These are phyloP conservation scores for Drosophila pectinifera DNA, from an alignment of 1,140 invertebrate species.

Conservation along the genomic window DNA sequence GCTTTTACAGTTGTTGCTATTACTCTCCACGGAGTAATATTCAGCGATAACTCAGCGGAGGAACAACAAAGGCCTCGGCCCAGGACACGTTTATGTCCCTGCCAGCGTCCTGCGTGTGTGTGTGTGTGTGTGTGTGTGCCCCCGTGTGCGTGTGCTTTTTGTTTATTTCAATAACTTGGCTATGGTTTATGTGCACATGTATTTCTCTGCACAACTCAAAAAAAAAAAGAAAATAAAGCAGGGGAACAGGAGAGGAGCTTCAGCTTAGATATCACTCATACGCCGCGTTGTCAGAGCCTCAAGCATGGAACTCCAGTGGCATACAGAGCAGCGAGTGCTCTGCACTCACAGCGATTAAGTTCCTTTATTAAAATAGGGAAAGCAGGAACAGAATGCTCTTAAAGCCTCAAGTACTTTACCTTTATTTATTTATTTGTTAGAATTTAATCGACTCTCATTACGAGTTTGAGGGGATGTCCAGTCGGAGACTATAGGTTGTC, in stretches of 20 bases:
- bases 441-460: neutral
- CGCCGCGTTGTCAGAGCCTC: constrained; percentile 57
- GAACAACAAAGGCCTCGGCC: constrained; percentile 42
- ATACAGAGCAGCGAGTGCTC: neutral
- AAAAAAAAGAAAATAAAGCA: constrained; percentile 3
- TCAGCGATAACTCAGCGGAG: constrained; percentile 72
- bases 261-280: constrained; percentile 69
- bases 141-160: constrained; percentile 50
- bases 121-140: too few species aligned
- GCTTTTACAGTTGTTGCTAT: constrained; percentile 59
- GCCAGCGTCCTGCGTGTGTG: constrained; percentile 11
- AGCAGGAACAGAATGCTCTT: neutral
- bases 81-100: constrained; percentile 40
- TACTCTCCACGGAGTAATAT: constrained; percentile 80
- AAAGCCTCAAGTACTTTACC: neutral
- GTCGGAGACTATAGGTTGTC: neutral
- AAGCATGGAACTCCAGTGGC: neutral
- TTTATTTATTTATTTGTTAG: neutral
- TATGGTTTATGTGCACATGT: constrained; percentile 16
- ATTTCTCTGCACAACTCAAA: too few species aligned
- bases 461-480: constrained; percentile 5
- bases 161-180: constrained; percentile 78
- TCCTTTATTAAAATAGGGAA: neutral
- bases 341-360: neutral
- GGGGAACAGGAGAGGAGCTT: constrained; percentile 4